Evolutionary conservation across 2,113 vertebrate species (phyloP).

Genomic region (Rhinolophus sinicus): DNA sequence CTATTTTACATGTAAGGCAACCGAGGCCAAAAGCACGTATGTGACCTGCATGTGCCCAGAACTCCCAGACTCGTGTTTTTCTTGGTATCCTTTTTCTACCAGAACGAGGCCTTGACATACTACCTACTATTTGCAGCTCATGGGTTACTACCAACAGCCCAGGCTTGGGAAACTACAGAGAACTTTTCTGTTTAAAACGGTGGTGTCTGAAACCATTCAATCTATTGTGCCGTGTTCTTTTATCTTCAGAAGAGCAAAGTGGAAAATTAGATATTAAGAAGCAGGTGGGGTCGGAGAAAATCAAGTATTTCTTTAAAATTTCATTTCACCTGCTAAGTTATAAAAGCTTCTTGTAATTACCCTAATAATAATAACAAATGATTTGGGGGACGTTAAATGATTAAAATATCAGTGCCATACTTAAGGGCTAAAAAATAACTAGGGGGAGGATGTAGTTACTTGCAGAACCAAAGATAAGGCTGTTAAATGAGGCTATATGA

Average conservation of each 20-base stretch:
- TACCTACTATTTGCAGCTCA: neutral
- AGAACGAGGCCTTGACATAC: neutral
- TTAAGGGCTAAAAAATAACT: neutral
- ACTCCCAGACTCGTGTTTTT: neutral
- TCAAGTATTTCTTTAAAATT: neutral
- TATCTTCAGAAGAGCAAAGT: neutral
- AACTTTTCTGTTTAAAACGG: neutral
- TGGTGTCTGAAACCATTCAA: neutral
- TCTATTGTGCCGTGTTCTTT: neutral
- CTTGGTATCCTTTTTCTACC: neutral
- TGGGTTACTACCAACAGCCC: neutral
- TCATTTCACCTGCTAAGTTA: neutral
- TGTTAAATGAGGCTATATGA: neutral
- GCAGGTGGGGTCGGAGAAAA: neutral
- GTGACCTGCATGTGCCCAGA: neutral
- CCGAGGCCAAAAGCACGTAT: neutral
- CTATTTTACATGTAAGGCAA: neutral
- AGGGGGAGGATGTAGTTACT: neutral
- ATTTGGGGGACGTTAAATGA: neutral
- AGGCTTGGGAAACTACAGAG: neutral
- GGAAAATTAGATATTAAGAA: constrained; percentile 20
- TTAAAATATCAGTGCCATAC: neutral
- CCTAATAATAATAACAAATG: neutral
- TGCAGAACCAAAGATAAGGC: neutral
- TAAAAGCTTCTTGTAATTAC: neutral